phyloP scores from a whole-genome alignment of 2,888 invertebrate species.

The Oligia strigilis region DNA sequence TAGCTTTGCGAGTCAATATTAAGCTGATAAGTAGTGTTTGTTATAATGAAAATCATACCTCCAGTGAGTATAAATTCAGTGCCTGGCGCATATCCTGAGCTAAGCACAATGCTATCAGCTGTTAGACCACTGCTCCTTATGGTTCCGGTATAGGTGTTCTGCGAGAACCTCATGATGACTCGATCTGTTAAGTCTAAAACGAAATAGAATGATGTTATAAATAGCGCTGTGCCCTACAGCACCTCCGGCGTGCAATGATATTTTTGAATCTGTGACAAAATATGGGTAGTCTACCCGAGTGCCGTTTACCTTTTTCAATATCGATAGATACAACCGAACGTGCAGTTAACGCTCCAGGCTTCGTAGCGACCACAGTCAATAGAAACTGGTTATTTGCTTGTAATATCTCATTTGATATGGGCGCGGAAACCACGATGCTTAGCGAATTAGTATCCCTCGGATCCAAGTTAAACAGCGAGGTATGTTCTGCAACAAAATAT shows the following conservation, averaged over 20 bases:
- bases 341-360: constrained; percentile 59
- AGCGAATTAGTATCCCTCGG: constrained; percentile 47
- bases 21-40: not conserved
- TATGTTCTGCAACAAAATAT: constrained; percentile 62
- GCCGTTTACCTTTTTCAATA: constrained; percentile 67
- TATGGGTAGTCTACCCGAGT: not conserved
- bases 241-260: too few relatives aligned
- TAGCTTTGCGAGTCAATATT: not conserved
- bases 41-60: constrained; percentile 69
- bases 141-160: constrained; percentile 75
- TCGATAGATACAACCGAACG: constrained; percentile 61
- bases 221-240: too few relatives aligned
- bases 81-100: constrained; percentile 71
- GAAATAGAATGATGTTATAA: not conserved
- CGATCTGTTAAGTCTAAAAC: constrained; percentile 28
- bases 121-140: constrained; percentile 69
- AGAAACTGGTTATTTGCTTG: constrained; percentile 67
- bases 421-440: constrained; percentile 40
- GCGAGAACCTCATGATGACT: constrained; percentile 74
- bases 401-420: constrained; percentile 67
- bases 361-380: constrained; percentile 69
- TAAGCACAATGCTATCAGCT: constrained; percentile 73
- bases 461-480: constrained; percentile 62
- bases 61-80: constrained; percentile 74
- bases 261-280: not conserved